Conservation (phyloP, 2,888 invertebrate genomes). For the Lasiommata megera region DNA sequence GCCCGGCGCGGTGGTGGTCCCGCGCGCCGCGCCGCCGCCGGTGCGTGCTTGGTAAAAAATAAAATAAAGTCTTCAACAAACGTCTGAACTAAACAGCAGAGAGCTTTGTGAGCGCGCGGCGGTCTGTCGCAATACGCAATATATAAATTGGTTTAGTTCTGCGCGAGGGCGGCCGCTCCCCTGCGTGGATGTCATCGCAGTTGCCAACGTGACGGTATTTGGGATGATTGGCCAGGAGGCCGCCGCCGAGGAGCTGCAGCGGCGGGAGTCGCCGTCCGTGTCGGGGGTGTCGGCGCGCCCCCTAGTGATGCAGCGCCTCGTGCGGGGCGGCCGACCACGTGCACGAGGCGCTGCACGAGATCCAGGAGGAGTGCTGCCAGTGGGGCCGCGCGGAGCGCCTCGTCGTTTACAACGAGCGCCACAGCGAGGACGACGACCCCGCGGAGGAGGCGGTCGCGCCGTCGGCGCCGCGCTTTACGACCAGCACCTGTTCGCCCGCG, state of each 20-base stretch:
- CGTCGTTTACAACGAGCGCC: slow-evolving; percentile 97
- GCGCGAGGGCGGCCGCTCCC: too few relatives aligned
- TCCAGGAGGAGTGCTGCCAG: slow-evolving; percentile 94
- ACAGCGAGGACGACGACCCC: slow-evolving; percentile 93
- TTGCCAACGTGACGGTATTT: slow-evolving; percentile 10
- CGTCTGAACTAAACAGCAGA: too few relatives aligned
- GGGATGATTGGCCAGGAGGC: slow-evolving; percentile 51
- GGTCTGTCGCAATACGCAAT: too few relatives aligned
- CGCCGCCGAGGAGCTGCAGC: slow-evolving; percentile 84
- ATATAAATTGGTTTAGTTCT: too few relatives aligned
- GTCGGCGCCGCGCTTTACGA: slow-evolving; percentile 97
- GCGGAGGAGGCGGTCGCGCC: slow-evolving; percentile 93
- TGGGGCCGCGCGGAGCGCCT: slow-evolving; percentile 95
- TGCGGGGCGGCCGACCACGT: slow-evolving; percentile 93
- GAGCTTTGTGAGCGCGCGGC: too few relatives aligned
- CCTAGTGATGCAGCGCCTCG: slow-evolving; percentile 84
- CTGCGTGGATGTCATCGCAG: too few relatives aligned
- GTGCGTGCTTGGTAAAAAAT: too few relatives aligned
- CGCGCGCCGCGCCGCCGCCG: slow-evolving; percentile 32
- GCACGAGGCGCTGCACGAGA: slow-evolving; percentile 95
- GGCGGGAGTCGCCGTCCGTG: slow-evolving; percentile 89
- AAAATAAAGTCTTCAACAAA: too few relatives aligned
- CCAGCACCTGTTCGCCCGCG: slow-evolving; percentile 97
- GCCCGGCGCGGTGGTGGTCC: slow-evolving; percentile 54
- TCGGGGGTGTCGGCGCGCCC: slow-evolving; percentile 92